phyloP scores from a whole-genome alignment of 2,797 vertebrate genomes.

The Molossus molossus region DNA sequence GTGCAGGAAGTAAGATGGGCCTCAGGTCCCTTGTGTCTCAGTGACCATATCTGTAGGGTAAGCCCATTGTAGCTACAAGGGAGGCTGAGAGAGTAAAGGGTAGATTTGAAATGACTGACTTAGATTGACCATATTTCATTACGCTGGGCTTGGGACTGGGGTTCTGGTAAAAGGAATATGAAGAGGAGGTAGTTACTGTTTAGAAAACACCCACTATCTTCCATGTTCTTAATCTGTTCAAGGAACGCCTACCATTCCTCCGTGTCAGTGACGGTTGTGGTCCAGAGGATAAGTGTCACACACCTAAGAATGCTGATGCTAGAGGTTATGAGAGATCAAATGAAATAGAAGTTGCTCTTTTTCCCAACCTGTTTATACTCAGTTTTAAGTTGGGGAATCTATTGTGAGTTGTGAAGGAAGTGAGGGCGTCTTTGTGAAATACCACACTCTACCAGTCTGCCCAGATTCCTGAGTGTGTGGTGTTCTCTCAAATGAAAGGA shows the following conservation, averaged over 20 bases:
- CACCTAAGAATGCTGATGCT: neutral
- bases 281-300: neutral
- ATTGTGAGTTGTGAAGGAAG: neutral
- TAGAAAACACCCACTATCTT: neutral
- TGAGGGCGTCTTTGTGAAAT: neutral
- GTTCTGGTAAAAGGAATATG: neutral
- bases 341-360: neutral
- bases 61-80: neutral
- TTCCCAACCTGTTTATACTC: neutral
- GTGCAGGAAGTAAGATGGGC: neutral
- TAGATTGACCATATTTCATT: neutral
- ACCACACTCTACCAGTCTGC: neutral
- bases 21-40: neutral
- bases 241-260: neutral
- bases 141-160: neutral
- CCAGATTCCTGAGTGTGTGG: neutral
- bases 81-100: neutral
- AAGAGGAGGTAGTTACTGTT: neutral
- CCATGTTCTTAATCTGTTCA: neutral
- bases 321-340: neutral
- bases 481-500: constrained; percentile 18
- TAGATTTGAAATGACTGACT: neutral
- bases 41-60: neutral
- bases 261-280: neutral
- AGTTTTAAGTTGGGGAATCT: neutral